Evolutionary conservation across 2,888 invertebrate species (phyloP), one percentile per base, ranked within the genome.

Genomic region (Siphlonurus alternatus): DNA sequence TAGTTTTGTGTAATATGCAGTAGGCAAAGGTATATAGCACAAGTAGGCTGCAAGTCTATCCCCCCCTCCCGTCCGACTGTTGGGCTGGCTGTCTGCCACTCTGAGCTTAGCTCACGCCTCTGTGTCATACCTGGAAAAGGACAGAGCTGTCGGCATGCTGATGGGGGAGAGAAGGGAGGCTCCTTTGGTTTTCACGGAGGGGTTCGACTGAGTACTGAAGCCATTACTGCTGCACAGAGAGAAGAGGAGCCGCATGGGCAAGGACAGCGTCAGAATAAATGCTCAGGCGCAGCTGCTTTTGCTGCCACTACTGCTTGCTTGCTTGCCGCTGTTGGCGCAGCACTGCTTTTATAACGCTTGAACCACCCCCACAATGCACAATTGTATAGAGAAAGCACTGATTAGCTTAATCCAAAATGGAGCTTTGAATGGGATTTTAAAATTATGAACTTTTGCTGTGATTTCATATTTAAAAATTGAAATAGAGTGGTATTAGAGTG

Each of bases 111-210:
- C 5, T 38, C 7, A 38, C 38, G 38, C 15, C 38, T 38, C 38
- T 10, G 7, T 38, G 38, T 38, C 38, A 38, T 82, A 83, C 82
- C 82, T 82, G 80, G 78, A 79, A 73, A 78, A 81, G 71, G 80
- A 81, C 69, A 80, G 76, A 70, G 78, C 75, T 70, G 80, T 74
- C 70, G 81, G 80, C 78, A 81, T 81, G 75, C 79, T 80, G 75
- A 81, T 81, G 68, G 81, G 82, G 71, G 81, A 79, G 70, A 81
- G 76, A 71, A 80, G 78, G 67, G 73, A 66, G 62, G 66, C 61
- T 22, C 69, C 69, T 61, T 66, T 63, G 61, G 68, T 68, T 56
- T 67, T 65, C 62, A 69, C 70, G 56, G 56, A 22, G 63, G 73
- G 72, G 66, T 71, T 72, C 62, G 72, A 69, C 68, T 72, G 70